phyloP scores from a whole-genome alignment of 2,113 vertebrate genomes.

The Planiliza haematocheilus region DNA sequence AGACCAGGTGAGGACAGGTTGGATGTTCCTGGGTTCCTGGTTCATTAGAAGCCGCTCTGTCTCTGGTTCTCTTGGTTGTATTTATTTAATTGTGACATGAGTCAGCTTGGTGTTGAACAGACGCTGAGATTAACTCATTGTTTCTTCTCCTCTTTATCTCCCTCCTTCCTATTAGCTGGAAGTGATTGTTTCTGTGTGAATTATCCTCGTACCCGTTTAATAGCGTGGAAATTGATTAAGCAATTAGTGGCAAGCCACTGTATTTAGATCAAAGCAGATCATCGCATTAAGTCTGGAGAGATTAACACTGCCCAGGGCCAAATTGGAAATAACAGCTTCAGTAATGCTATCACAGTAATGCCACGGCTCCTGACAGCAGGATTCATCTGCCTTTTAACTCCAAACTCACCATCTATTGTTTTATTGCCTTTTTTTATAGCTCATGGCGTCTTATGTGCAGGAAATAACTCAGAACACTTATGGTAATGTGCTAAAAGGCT shows the following conservation, averaged over 20 bases:
- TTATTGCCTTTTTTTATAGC: not conserved
- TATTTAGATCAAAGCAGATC: constrained; percentile 64
- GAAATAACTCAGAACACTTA: not conserved
- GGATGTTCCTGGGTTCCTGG: no score
- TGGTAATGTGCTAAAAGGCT: not conserved
- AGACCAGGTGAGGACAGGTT: no score
- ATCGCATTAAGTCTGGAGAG: constrained; percentile 42
- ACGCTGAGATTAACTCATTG: constrained; percentile 25
- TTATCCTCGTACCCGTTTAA: constrained; percentile 50
- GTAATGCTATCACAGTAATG: constrained; percentile 10
- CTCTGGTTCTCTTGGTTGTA: no score
- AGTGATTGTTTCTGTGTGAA: constrained; percentile 57
- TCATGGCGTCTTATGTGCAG: not conserved
- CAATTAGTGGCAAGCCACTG: constrained; percentile 53
- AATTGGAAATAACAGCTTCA: constrained; percentile 26
- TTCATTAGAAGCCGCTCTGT: no score
- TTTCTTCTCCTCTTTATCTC: constrained; percentile 15
- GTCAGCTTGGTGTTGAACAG: not conserved
- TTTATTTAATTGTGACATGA: not conserved
- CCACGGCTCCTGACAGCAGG: not conserved
- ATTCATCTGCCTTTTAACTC: constrained; percentile 15
- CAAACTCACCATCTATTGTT: not conserved
- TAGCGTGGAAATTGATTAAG: constrained; percentile 65
- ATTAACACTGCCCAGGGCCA: constrained; percentile 43
- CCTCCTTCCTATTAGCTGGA: constrained; percentile 30